These are phyloP conservation scores for Drosophila pallidifrons DNA, from an alignment of 1,140 invertebrate genomes.

Conservation along the genomic window DNA sequence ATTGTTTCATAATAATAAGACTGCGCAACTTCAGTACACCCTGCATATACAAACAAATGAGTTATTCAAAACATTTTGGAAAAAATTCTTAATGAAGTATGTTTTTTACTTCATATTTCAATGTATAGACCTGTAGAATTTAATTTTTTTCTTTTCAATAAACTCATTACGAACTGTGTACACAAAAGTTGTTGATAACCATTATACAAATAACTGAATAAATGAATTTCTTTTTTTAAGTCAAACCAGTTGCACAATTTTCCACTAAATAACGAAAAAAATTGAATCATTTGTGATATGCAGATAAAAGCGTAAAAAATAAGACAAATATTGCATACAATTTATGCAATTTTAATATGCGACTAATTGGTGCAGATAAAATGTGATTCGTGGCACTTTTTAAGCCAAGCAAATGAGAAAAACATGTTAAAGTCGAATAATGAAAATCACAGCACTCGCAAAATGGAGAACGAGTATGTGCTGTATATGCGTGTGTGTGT, in stretches of 20 bases:
- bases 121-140: not conserved
- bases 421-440: constrained; percentile 72
- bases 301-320: constrained; percentile 1
- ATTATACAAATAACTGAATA: not conserved
- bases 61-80: no score
- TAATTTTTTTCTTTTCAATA: not conserved
- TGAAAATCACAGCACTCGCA: constrained; percentile 58
- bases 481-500: constrained; percentile 12
- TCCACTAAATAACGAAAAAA: not conserved
- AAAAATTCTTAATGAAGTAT: no score
- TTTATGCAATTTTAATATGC: constrained; percentile 81
- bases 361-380: constrained; percentile 79
- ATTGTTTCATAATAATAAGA: no score
- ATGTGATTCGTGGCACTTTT: constrained; percentile 43
- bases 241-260: no score
- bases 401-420: constrained; percentile 61
- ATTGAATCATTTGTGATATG: not conserved
- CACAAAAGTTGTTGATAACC: not conserved
- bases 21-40: no score
- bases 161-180: not conserved
- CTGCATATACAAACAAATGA: no score
- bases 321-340: constrained; percentile 60
- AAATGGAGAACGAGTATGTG: not conserved
- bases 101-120: not conserved
- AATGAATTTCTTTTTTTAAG: no score